Evolutionary conservation across 1,140 invertebrate species (phyloP).

Genomic region (Rhizoglyphus robini): DNA sequence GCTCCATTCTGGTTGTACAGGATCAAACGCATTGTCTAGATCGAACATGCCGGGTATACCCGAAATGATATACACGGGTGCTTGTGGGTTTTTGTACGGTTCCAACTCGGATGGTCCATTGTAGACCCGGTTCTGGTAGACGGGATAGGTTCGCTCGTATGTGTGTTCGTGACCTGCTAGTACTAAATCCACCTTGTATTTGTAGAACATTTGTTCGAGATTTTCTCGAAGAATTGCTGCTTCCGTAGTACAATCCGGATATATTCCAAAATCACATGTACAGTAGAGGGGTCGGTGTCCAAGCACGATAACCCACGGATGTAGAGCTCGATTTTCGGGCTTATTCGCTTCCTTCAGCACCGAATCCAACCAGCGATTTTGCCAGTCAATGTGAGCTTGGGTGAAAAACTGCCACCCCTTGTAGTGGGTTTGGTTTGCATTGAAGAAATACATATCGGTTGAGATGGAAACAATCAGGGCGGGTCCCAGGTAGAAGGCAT

Average conservation of each 20-base stretch:
- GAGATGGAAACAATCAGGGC: slow-evolving; percentile 79
- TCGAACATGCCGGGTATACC: not conserved
- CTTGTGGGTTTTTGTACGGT: slow-evolving; percentile 71
- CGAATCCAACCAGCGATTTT: slow-evolving; percentile 73
- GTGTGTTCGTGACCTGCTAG: slow-evolving; percentile 92
- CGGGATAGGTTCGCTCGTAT: slow-evolving; percentile 83
- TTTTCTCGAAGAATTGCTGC: slow-evolving; percentile 32
- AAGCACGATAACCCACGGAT: slow-evolving; percentile 84
- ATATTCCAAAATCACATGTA: slow-evolving; percentile 42
- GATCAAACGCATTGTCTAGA: not conserved
- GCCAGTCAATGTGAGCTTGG: no score
- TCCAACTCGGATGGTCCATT: slow-evolving; percentile 52
- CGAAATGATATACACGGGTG: slow-evolving; percentile 70
- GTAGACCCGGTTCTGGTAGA: slow-evolving; percentile 63
- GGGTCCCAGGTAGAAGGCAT: slow-evolving; percentile 77
- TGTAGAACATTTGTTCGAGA: slow-evolving; percentile 69
- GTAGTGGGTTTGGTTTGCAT: slow-evolving; percentile 32
- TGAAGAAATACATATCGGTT: slow-evolving; percentile 75
- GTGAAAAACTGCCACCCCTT: no score
- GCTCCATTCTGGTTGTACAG: not conserved
- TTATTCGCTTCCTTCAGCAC: slow-evolving; percentile 53
- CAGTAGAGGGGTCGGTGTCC: slow-evolving; percentile 98
- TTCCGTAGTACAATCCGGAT: slow-evolving; percentile 42
- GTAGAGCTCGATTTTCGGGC: slow-evolving; percentile 44
- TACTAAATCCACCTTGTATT: slow-evolving; percentile 76